These are phyloP conservation scores for Tenebrosternarchus preto DNA, from an alignment of 2,113 vertebrate genomes.

Conservation along the genomic window DNA sequence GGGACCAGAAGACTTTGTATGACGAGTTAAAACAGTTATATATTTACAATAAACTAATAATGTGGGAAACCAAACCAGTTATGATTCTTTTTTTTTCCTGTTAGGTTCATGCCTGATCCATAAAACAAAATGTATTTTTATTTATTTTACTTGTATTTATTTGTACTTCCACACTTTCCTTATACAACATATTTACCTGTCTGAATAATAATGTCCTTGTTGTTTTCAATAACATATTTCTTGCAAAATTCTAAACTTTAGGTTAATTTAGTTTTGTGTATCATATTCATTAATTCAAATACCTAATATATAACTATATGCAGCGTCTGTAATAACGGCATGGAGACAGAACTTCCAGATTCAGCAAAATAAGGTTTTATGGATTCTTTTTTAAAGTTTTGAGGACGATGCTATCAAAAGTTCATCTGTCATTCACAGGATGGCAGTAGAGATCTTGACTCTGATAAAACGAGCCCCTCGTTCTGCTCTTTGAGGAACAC, in stretches of 20 bases:
- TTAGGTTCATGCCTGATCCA: background rate
- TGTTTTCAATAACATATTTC: background rate
- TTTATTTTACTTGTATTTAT: no score
- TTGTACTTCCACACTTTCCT: no score
- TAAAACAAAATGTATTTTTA: background rate
- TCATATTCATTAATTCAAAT: no score
- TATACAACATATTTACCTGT: no score
- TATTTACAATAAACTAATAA: conserved; percentile 78
- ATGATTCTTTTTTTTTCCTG: conserved; percentile 16
- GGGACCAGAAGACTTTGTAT: conserved; percentile 74
- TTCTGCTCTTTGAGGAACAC: background rate
- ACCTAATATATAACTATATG: no score
- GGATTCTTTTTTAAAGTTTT: no score
- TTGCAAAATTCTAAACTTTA: no score
- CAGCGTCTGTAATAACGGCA: no score
- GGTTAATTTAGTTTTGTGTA: background rate
- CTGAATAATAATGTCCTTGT: no score
- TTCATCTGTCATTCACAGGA: conserved; percentile 47
- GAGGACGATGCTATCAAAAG: background rate
- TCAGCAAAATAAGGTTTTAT: background rate
- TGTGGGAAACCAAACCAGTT: conserved; percentile 56
- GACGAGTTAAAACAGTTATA: conserved; percentile 67
- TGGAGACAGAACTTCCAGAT: no score
- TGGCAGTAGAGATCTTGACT: conserved; percentile 54
- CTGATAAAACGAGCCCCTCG: background rate